A percentile compares a stretch with the other conserved stretches of the same genome.
Evolutionary conservation across 2,888 invertebrate genomes (phyloP).

Genomic region (Eledone cirrhosa): DNA sequence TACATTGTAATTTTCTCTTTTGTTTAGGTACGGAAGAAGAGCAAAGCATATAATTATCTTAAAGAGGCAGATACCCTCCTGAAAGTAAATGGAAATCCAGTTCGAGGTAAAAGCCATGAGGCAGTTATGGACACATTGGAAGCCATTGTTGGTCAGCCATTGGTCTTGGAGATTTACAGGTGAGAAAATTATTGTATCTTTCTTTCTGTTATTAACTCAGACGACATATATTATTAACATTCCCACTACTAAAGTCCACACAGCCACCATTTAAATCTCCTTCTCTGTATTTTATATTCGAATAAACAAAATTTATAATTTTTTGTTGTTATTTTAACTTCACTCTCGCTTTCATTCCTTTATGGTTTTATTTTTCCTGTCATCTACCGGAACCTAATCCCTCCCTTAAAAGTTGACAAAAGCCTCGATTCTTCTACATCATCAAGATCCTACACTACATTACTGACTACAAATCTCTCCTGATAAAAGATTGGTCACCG

Average conservation of each 20-base stretch:
- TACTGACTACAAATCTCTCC: too few species aligned
- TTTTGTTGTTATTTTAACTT: too few species aligned
- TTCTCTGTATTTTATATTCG: too few species aligned
- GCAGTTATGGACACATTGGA: slow-evolving; percentile 64
- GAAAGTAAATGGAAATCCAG: slow-evolving; percentile 59
- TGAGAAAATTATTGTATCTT: slow-evolving; percentile 35
- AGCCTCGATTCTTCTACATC: too few species aligned
- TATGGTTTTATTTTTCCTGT: too few species aligned
- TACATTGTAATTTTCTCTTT: neutral
- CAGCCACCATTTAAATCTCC: too few species aligned
- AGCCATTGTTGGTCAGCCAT: slow-evolving; percentile 44
- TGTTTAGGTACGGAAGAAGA: slow-evolving; percentile 62
- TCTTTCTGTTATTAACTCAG: neutral
- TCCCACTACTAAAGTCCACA: neutral
- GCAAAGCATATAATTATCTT: slow-evolving; percentile 58
- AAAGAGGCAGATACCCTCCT: slow-evolving; percentile 64
- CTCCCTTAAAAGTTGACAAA: too few species aligned
- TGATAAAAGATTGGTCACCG: too few species aligned
- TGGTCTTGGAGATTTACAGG: slow-evolving; percentile 60
- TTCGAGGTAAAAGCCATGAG: slow-evolving; percentile 57
- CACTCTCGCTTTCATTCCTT: too few species aligned
- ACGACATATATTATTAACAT: neutral
- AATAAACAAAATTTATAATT: too few species aligned
- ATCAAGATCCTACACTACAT: too few species aligned
- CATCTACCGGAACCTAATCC: too few species aligned